These are phyloP conservation scores for Deilephila elpenor DNA, from an alignment of 2,888 invertebrate genomes.

Conservation along the genomic window DNA sequence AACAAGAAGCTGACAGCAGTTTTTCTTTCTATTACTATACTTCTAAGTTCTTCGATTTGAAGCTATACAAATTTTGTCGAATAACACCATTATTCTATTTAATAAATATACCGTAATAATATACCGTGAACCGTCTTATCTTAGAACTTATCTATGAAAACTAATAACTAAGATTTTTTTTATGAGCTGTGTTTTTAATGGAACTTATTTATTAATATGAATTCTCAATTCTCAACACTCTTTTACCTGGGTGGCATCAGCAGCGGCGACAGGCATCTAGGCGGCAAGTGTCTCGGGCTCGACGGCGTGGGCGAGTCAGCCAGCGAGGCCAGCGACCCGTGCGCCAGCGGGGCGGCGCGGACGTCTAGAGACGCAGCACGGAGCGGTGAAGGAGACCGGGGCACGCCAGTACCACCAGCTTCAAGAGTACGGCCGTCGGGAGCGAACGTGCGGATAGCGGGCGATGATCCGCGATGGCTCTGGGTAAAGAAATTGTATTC, in stretches of 20 bases:
- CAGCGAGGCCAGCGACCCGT: constrained; percentile 88
- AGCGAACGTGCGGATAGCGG: constrained; percentile 92
- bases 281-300: constrained; percentile 75
- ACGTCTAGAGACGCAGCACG: constrained; percentile 91
- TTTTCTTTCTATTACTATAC: too few species aligned
- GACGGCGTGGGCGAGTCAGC: constrained; percentile 79
- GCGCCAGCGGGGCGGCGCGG: constrained; percentile 89
- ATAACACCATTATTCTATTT: too few species aligned
- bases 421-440: constrained; percentile 90
- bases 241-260: constrained; percentile 88
- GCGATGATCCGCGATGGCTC: constrained; percentile 92
- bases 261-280: constrained; percentile 90
- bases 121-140: too few species aligned
- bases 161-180: too few species aligned
- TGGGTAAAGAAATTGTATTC: constrained; percentile 47
- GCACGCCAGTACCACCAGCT: constrained; percentile 84
- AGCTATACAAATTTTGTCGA: too few species aligned
- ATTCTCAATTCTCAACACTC: not conserved
- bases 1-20: too few species aligned
- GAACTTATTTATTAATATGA: not conserved
- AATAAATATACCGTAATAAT: too few species aligned
- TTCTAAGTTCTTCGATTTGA: too few species aligned
- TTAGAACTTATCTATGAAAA: too few species aligned
- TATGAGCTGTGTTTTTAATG: too few species aligned
- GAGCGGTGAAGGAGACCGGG: constrained; percentile 91